A percentile compares a stretch with the other conserved stretches of the same genome.
These are phyloP conservation scores for Psammodynastes pulverulentus DNA, from an alignment of 2,113 vertebrate species.

Conservation along the genomic window DNA sequence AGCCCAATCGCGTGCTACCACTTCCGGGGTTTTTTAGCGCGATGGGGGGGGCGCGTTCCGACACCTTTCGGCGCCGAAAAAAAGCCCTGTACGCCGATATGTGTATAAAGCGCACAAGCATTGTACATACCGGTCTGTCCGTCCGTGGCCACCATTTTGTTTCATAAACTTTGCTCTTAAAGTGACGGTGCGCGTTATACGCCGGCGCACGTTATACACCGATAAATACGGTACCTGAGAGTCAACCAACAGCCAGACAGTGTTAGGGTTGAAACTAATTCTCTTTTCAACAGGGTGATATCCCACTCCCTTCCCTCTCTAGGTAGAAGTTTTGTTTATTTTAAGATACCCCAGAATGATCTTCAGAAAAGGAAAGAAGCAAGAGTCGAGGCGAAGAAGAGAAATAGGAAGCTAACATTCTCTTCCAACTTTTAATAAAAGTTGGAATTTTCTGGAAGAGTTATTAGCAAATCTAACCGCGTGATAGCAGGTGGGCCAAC, in stretches of 20 bases:
- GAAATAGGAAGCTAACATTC: background rate
- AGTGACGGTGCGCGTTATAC: no score
- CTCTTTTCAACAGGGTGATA: background rate
- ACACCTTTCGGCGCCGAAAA: no score
- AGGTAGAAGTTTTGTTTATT: background rate
- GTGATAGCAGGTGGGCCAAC: background rate
- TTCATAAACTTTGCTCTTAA: no score
- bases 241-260: background rate
- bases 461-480: background rate
- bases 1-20: no score
- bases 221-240: no score
- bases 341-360: background rate
- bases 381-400: background rate
- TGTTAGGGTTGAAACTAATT: background rate
- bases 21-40: no score
- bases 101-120: no score
- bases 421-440: background rate
- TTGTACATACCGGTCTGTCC: no score
- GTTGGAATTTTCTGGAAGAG: background rate
- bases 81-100: no score
- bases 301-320: background rate
- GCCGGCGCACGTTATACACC: no score
- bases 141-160: no score
- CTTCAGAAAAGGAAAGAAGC: background rate
- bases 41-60: no score